Conservation (phyloP, 2,113 vertebrate genomes). For the Dromiciops gliroides region DNA sequence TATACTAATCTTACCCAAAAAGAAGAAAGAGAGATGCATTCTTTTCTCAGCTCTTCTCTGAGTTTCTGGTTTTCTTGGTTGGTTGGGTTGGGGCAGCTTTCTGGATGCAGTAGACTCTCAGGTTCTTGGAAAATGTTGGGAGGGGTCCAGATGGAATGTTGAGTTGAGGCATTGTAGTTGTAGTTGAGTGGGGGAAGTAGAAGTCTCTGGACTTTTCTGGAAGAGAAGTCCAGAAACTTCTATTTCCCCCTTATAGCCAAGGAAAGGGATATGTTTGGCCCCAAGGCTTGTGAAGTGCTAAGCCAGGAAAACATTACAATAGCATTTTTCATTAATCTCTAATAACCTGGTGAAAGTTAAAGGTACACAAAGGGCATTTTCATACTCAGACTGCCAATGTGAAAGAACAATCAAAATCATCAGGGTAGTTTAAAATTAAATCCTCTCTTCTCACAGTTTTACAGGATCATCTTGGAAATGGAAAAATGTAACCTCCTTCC, state of each 20-base stretch:
- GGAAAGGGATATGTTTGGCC: not conserved
- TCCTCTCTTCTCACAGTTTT: not conserved
- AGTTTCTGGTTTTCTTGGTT: not conserved
- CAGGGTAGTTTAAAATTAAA: not conserved
- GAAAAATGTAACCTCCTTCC: not conserved
- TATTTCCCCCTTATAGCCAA: not conserved
- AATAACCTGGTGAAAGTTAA: not conserved
- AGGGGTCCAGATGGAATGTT: not conserved
- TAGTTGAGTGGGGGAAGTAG: not conserved
- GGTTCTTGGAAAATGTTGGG: not conserved
- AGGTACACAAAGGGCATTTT: not conserved
- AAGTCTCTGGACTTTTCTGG: not conserved
- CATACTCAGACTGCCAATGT: not conserved
- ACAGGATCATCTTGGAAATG: not conserved
- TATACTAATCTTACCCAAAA: not conserved
- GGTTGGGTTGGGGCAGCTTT: not conserved
- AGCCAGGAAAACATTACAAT: not conserved
- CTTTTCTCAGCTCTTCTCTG: not conserved
- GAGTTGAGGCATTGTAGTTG: not conserved
- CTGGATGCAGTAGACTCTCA: not conserved
- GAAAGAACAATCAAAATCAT: not conserved
- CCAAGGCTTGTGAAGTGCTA: not conserved
- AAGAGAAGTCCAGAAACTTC: not conserved
- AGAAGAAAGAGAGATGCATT: not conserved
- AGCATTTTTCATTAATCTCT: not conserved